Evolutionary conservation across 1,140 invertebrate genomes (phyloP), one percentile per base, ranked within the genome.

Genomic region (Acromyrmex charruanus): DNA sequence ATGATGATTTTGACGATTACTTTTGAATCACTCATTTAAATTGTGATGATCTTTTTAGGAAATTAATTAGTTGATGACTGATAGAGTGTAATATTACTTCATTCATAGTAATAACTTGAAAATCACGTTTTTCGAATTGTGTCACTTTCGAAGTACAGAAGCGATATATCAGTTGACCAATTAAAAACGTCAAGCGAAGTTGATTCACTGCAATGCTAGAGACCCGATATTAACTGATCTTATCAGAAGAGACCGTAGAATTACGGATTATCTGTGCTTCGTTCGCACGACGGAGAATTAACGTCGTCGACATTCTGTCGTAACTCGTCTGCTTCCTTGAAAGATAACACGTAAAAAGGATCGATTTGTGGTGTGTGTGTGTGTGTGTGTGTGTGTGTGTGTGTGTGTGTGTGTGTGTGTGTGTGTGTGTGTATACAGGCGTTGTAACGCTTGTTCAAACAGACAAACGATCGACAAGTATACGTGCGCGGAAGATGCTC

Each of bases 361-460:
- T 31, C 31, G 74, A 25, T 35, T 69, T 63, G 55, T 61, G 21
- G 31, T 18, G 9, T 31, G 25, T 14, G 10, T 10, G 21, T n/a
- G n/a, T 12, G 6, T 16, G 18, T 28, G 28, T 28, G 28, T 28
- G 28, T 28, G 28, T 28, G 28, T 28, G 28, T 28, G 28, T 28
- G 28, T 28, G 1, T 69, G 55, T 61, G 21, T 39, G 18, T 18
- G 9, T 31, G 25, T 12, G 10, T 9, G 21, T n/a, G n/a, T 12
- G 1, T 16, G 9, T 35, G 5, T 69, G 1, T 69, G 7, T 69
- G 16, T 14, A 49, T 14, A 77, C 53, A 44, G 59, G 21, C 86
- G 69, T 89, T 89, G 49, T 51, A 51, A 51, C 49, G 49, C 49
- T 14, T 51, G 87, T 91, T 90, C 55, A 89, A 91, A 91, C 86